Conservation (phyloP, 1,140 invertebrate species). For the Ylistrum balloti region DNA sequence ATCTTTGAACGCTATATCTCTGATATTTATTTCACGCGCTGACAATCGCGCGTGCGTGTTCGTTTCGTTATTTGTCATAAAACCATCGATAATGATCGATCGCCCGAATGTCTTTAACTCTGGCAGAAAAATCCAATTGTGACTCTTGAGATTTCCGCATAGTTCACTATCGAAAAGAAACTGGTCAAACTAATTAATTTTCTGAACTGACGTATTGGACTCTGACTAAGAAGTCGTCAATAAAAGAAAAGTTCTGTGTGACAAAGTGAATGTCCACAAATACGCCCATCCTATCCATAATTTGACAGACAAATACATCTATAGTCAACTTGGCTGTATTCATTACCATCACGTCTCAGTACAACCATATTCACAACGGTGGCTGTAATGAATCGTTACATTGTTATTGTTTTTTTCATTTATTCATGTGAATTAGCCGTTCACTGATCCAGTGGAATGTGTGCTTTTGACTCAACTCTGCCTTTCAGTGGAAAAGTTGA, state of each 20-base stretch:
- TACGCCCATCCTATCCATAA: not conserved
- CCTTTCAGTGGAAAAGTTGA: no score
- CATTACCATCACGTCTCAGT: no score
- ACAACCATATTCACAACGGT: no score
- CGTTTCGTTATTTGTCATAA: slow-evolving; percentile 29
- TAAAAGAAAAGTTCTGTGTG: not conserved
- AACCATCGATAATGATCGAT: slow-evolving; percentile 34
- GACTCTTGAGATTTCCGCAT: slow-evolving; percentile 12
- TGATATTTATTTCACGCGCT: slow-evolving; percentile 38
- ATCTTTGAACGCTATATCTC: slow-evolving; percentile 34
- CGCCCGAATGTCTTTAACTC: slow-evolving; percentile 25
- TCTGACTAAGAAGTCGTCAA: not conserved
- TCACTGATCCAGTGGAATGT: no score
- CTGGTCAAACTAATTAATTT: not conserved
- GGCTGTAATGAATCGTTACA: no score
- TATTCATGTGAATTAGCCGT: no score
- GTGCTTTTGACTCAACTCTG: no score
- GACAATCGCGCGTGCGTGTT: slow-evolving; percentile 21
- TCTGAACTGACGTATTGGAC: not conserved
- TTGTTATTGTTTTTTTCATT: no score
- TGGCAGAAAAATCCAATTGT: slow-evolving; percentile 34
- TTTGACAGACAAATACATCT: not conserved
- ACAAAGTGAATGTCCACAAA: not conserved
- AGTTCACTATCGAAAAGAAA: not conserved
- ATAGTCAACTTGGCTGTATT: not conserved